Conservation (phyloP, 2,113 vertebrate species). For the Poeciliopsis turrubarensis region DNA sequence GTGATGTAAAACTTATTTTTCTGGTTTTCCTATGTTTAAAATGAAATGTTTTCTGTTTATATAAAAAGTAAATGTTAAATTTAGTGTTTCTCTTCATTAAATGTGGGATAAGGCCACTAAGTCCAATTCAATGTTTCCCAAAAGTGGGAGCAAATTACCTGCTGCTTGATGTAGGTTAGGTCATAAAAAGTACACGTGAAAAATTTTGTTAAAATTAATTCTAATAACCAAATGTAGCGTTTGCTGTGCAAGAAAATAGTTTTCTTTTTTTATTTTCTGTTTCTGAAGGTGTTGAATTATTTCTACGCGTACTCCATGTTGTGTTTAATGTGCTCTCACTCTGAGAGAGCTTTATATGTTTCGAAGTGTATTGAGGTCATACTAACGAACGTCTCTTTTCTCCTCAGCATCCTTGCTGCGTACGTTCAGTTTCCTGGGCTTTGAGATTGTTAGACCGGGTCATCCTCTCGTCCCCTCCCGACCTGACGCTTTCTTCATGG, state of each 20-base stretch:
- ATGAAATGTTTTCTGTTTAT: too few relatives aligned
- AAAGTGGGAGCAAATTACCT: background rate
- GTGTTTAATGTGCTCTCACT: too few relatives aligned
- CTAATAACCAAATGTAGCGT: too few relatives aligned
- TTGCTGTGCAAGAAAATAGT: background rate
- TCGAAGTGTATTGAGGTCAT: background rate
- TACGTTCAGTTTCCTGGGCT: conserved; percentile 99
- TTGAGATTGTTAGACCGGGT: conserved; percentile 99
- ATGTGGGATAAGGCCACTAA: too few relatives aligned
- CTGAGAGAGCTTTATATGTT: background rate
- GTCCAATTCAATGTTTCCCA: too few relatives aligned
- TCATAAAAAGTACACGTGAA: background rate
- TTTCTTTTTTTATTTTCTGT: background rate
- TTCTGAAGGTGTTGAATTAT: background rate
- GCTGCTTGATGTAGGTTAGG: background rate
- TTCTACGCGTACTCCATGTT: background rate
- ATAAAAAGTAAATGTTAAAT: too few relatives aligned
- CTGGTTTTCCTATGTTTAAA: too few relatives aligned
- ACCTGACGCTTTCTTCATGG: conserved; percentile 99
- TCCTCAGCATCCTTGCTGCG: conserved; percentile 89
- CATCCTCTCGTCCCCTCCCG: conserved; percentile 97
- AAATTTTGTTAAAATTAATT: too few relatives aligned
- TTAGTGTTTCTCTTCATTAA: too few relatives aligned
- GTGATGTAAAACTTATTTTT: background rate
- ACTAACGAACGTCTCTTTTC: background rate